Evolutionary conservation across 2,797 vertebrate species (phyloP).

Genomic region (Melanogrammus aeglefinus): DNA sequence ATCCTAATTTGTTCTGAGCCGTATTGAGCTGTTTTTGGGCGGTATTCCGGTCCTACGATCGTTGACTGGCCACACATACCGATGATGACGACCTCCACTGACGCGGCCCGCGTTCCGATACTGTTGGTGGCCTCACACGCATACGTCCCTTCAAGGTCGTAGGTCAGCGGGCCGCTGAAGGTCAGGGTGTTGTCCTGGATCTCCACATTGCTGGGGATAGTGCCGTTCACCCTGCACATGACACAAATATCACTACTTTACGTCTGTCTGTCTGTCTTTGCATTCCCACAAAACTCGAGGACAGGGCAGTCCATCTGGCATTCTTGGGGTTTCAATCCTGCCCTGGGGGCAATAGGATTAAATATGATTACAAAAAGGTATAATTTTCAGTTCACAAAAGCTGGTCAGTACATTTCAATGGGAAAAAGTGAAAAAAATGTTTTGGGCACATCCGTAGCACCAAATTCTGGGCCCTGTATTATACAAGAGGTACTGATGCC

Average conservation of each 20-base stretch:
- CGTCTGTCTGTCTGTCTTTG: not conserved
- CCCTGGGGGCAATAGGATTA: no score
- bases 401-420: no score
- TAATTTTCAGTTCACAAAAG: no score
- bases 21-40: not conserved
- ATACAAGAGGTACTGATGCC: no score
- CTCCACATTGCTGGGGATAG: constrained; percentile 83
- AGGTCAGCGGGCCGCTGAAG: constrained; percentile 87
- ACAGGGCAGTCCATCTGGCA: not conserved
- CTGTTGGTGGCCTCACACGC: constrained; percentile 91
- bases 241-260: not conserved
- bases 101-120: constrained; percentile 86
- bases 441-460: no score
- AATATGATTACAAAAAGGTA: no score
- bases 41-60: not conserved
- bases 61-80: constrained; percentile 70
- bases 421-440: no score
- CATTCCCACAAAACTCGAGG: not conserved
- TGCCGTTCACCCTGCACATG: constrained; percentile 82
- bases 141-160: constrained; percentile 87
- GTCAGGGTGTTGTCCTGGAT: constrained; percentile 85
- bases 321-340: no score
- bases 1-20: not conserved
- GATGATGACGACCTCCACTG: constrained; percentile 91
- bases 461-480: no score